phyloP scores from a whole-genome alignment of 2,113 vertebrate genomes.

The Athene noctua region DNA sequence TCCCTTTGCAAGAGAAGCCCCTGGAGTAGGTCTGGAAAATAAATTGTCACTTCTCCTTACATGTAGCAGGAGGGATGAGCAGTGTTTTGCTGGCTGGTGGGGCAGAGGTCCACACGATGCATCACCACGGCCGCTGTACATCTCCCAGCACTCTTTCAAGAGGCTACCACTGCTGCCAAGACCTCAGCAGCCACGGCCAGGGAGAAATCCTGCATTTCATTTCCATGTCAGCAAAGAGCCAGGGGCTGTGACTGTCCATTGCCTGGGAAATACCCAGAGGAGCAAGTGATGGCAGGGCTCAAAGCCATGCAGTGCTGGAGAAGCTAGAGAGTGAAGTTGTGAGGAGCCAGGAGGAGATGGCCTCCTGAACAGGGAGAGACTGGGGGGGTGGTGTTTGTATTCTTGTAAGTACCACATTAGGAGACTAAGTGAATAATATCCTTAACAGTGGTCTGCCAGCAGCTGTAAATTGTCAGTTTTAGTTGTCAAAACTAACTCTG shows the following conservation, averaged over 20 bases:
- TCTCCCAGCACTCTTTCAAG: background rate
- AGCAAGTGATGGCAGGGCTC: background rate
- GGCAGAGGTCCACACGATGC: background rate
- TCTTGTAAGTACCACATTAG: background rate
- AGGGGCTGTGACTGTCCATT: background rate
- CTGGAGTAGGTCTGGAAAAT: background rate
- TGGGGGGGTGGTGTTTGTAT: background rate
- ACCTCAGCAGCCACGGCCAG: background rate
- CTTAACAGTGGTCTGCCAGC: background rate
- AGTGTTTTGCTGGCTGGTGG: fast-evolving
- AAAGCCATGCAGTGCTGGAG: background rate
- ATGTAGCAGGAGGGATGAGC: background rate
- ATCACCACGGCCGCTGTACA: background rate
- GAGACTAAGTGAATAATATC: background rate
- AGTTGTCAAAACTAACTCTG: background rate
- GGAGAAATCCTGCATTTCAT: background rate
- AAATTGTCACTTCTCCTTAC: background rate
- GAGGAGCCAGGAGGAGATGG: background rate
- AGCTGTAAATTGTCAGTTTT: background rate
- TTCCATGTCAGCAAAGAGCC: background rate
- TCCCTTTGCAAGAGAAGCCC: background rate
- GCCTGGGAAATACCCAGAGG: background rate
- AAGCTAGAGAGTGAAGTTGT: background rate
- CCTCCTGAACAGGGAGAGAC: background rate
- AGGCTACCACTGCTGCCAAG: background rate